Conservation (phyloP, 2,113 vertebrate species). For the Erythrolamprus reginae region DNA sequence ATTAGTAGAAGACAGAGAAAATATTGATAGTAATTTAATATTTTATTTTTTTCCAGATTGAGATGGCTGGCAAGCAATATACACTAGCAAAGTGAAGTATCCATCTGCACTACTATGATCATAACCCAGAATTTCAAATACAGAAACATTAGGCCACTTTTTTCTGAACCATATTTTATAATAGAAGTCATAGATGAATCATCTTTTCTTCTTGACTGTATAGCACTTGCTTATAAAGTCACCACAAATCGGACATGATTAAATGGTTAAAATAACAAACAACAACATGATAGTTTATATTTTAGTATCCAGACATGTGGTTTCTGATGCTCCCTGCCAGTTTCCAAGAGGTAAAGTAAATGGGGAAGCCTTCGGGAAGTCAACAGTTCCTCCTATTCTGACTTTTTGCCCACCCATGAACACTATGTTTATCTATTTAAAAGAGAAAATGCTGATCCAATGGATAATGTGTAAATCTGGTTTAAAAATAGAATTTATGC, state of each 20-base stretch:
- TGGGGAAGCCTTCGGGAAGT: neutral
- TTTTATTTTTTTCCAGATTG: slow-evolving; percentile 1
- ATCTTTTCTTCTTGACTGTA: neutral
- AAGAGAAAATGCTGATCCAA: neutral
- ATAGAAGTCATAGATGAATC: neutral
- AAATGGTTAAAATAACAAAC: neutral
- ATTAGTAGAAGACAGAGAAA: slow-evolving; percentile 2
- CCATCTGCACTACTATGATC: neutral
- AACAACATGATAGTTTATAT: neutral
- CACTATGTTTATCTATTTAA: neutral
- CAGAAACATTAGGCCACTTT: neutral
- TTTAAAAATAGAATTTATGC: neutral
- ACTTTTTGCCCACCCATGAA: neutral
- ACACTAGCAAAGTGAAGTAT: neutral
- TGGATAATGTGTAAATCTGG: neutral
- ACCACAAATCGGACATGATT: neutral
- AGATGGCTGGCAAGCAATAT: neutral
- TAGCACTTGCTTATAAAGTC: neutral
- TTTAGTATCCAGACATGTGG: neutral
- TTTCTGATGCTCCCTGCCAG: neutral
- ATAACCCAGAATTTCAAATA: neutral
- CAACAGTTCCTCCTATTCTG: neutral
- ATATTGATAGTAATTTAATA: slow-evolving; percentile 2
- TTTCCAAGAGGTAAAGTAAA: neutral
- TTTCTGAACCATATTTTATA: neutral